Base-by-base conservation (phyloP, 1,140 invertebrate genomes). In the Euschistus heros region DNA sequence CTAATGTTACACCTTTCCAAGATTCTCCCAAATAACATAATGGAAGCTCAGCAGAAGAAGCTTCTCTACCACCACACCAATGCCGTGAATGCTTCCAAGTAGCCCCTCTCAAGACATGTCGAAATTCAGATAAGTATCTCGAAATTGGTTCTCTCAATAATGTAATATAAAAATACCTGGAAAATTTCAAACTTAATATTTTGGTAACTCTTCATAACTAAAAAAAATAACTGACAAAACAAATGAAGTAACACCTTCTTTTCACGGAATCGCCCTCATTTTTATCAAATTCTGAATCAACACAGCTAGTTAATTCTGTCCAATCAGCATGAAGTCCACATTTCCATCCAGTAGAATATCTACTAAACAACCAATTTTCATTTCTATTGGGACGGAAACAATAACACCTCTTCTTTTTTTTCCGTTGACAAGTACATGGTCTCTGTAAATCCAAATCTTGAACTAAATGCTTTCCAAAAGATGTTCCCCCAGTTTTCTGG, bases 281-380 rank as follows among this genome's bases (percentile, higher is more conserved):
- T 76, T 89, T 85, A 74, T 93, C 89, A 70, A 94, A 80, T 72
- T 91, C 90, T 54, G 84, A 82, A 74, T 93, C 89, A 50, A 95
- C 92, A 77, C 92, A 91, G 72, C 84, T 85, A 14, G 91, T 93
- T 63, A 98, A 75, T 78, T 98, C 95, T 15, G 96, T 98, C 89
- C 94, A 99, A 79, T 99, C 92, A 13, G 97, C 94, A 78, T 99
- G 97, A 18, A 99, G 79, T 61, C 97, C 96, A 80, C 97, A 99
- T 72, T 92, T 92, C 97, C 97, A 99, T 59, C 97, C 97, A 18
- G 94, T 97, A 8, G 95, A 97, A 78, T 97, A 98, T 71, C 97
- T 84, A 74, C 94, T 97, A 78, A 99, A 98, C 57, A 99, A 81
- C 97, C 97, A 99, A 78, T 89, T 87, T 80, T 94, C 87, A 75